phyloP scores from a whole-genome alignment of 2,888 invertebrate species.

The Pyralis farinalis region DNA sequence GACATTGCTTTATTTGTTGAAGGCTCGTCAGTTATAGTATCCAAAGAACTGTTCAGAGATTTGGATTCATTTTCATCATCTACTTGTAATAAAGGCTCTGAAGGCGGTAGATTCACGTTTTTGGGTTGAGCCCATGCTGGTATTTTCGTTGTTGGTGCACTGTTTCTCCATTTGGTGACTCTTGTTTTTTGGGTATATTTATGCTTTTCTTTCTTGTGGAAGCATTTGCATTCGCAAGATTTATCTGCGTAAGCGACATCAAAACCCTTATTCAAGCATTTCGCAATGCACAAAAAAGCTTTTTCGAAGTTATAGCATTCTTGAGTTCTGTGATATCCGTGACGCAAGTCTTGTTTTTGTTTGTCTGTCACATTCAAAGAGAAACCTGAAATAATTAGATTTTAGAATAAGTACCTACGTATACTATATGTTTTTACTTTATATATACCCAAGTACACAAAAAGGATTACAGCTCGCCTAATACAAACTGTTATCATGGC shows the following conservation, averaged over 20 bases:
- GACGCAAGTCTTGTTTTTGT: conserved; percentile 37
- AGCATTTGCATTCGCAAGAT: conserved; percentile 52
- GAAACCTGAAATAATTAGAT: too few relatives aligned
- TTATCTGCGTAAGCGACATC: conserved; percentile 50
- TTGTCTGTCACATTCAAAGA: conserved; percentile 19
- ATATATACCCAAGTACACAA: too few relatives aligned
- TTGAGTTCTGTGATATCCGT: conserved; percentile 52
- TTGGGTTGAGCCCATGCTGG: conserved; percentile 46
- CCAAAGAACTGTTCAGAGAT: too few relatives aligned
- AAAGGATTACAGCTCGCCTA: too few relatives aligned
- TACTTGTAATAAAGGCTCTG: too few relatives aligned
- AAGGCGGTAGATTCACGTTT: too few relatives aligned
- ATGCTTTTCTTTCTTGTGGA: conserved; percentile 32
- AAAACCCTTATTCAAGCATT: conserved; percentile 45
- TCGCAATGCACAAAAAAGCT: conserved; percentile 49
- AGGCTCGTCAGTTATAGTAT: too few relatives aligned
- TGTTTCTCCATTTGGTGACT: conserved; percentile 32
- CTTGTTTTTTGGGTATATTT: conserved; percentile 22
- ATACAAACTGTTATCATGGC: too few relatives aligned
- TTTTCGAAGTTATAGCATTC: conserved; percentile 42
- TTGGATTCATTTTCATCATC: too few relatives aligned
- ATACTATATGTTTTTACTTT: too few relatives aligned
- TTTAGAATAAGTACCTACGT: too few relatives aligned
- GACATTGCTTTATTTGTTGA: too few relatives aligned
- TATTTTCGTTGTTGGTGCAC: conserved; percentile 42